Percentiles rank a stretch among this genome's conserved stretches.
phyloP scores from a whole-genome alignment of 2,888 invertebrate genomes.

The Sarcophaga caerulescens region DNA sequence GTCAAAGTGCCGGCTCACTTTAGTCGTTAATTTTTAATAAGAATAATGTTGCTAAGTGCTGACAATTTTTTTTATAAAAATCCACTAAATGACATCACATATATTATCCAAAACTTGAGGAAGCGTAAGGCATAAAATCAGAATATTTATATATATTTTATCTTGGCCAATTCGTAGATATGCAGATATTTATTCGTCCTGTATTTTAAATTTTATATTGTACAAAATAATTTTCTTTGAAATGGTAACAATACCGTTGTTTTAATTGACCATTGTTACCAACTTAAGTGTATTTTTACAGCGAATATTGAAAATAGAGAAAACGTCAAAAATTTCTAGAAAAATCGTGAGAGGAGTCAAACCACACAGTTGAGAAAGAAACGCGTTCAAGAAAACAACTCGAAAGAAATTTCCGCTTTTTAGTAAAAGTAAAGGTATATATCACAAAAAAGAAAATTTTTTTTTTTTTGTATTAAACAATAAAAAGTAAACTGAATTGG shows the following conservation, averaged over 20 bases:
- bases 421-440: conserved; percentile 62
- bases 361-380: conserved; percentile 69
- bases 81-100: too few relatives aligned
- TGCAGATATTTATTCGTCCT: too few relatives aligned
- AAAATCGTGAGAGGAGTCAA: conserved; percentile 49
- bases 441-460: conserved; percentile 1
- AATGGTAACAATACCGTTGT: neutral
- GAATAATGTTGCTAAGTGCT: neutral
- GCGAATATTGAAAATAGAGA: conserved; percentile 4
- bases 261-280: conserved; percentile 8
- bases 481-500: neutral
- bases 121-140: too few relatives aligned
- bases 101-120: too few relatives aligned
- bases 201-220: too few relatives aligned
- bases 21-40: neutral
- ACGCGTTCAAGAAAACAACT: conserved; percentile 67
- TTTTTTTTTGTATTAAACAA: conserved; percentile 6
- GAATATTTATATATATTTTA: too few relatives aligned
- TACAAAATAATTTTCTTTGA: too few relatives aligned
- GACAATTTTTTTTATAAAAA: too few relatives aligned
- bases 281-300: neutral
- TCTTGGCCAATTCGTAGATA: too few relatives aligned
- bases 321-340: conserved; percentile 69
- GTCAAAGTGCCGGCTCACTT: neutral
- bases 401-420: conserved; percentile 62